A percentile compares a stretch with the other conserved stretches of the same genome.
Conservation (phyloP, 37 sponge, comb jelly and placozoan genomes). For the Beroe forskalii region DNA sequence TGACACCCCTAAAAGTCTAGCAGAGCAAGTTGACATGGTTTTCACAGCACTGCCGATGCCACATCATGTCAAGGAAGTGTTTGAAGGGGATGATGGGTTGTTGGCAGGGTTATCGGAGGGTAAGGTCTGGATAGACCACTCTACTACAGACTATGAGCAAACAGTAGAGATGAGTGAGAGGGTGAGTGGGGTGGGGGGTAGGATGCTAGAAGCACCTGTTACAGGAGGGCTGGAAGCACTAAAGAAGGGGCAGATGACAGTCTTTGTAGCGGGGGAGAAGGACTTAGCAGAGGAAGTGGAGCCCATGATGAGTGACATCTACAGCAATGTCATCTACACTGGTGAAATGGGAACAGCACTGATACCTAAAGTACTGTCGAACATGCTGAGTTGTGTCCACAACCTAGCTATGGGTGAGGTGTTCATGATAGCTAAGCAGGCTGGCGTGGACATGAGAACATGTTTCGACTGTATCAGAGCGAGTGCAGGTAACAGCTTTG, state of each 20-base stretch:
- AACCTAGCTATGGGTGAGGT: conserved; percentile 19
- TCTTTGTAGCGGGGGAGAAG: background rate
- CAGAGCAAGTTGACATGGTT: conserved; percentile 14
- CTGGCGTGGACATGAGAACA: conserved; percentile 3
- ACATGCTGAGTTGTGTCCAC: conserved; percentile 16
- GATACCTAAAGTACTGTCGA: background rate
- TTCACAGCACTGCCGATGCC: conserved; percentile 20
- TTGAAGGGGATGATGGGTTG: background rate
- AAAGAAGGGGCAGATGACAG: conserved; percentile 29
- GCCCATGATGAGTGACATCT: conserved; percentile 14
- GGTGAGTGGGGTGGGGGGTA: background rate
- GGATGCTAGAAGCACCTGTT: conserved; percentile 25
- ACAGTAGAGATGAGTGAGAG: background rate
- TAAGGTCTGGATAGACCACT: conserved; percentile 32
- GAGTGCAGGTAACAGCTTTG: background rate
- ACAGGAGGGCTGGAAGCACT: conserved; percentile 3
- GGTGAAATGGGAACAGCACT: conserved; percentile 19
- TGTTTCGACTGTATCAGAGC: conserved; percentile 17
- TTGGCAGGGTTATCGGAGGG: background rate
- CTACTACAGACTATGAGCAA: conserved; percentile 26
- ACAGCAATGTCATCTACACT: conserved; percentile 30
- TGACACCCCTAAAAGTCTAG: background rate
- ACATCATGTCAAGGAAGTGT: conserved; percentile 11
- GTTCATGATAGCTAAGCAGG: background rate
- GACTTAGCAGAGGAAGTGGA: background rate